Conservation (phyloP, 1,140 invertebrate species). For the Drosophila parvula region DNA sequence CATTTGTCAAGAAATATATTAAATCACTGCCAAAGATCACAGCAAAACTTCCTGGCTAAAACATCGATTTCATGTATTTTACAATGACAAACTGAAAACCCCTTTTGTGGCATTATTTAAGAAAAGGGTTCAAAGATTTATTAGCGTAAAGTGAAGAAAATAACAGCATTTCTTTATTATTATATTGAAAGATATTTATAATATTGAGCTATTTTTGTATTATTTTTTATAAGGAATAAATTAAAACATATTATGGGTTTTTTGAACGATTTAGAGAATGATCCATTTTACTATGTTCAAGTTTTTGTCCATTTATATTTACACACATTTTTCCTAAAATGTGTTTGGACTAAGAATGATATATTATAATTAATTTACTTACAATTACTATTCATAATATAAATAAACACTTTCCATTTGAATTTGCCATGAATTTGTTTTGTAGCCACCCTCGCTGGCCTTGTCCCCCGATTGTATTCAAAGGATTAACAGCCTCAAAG, state of each 20-base stretch:
- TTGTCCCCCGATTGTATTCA: constrained; percentile 60
- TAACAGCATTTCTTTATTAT: too few relatives aligned
- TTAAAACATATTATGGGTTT: too few relatives aligned
- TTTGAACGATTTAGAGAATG: too few relatives aligned
- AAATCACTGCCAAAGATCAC: constrained; percentile 8
- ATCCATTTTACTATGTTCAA: not conserved
- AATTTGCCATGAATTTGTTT: constrained; percentile 7
- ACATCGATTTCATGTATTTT: not conserved
- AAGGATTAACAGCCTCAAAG: constrained; percentile 77
- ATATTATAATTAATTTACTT: too few relatives aligned
- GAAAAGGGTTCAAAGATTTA: constrained; percentile 4
- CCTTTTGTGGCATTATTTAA: not conserved
- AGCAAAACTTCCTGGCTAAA: not conserved
- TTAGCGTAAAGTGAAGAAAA: not conserved
- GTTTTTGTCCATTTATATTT: not conserved
- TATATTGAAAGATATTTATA: not conserved
- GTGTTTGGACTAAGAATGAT: too few relatives aligned
- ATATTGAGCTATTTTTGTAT: too few relatives aligned
- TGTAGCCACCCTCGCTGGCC: constrained; percentile 31
- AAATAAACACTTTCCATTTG: not conserved
- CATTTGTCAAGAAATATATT: constrained; percentile 21
- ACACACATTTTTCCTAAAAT: not conserved
- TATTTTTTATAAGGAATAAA: too few relatives aligned
- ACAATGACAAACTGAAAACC: not conserved
- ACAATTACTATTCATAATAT: too few relatives aligned